Base-by-base conservation (phyloP, 2,888 invertebrate genomes). In the Amiota minor region DNA sequence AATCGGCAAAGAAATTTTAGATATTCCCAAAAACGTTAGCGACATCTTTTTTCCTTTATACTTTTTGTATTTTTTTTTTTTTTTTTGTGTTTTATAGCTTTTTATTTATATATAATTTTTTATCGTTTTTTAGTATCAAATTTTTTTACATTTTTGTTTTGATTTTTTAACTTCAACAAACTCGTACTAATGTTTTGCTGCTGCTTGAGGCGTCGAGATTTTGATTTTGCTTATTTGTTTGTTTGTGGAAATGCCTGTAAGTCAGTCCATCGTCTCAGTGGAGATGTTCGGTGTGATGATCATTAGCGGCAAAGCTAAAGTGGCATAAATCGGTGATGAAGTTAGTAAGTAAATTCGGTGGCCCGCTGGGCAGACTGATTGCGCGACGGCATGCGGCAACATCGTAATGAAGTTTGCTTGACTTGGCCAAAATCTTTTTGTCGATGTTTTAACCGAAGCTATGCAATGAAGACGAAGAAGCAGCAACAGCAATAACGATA, bases 1-100 rank as follows among this genome's bases (percentile, higher is more conserved):
- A 83, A 86, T 80, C 80, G 76, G 64, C 77, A 59, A 81, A 76
- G 83, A 86, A 79, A 84, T 84, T 76, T 78, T 74, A 72, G 80
- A 80, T 80, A 74, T 73, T 50, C 68, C 75, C 65, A 18, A 80
- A 83, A 86, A 80, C 79, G 82, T 81, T 78, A 83, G 85, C 79
- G 83, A 86, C 86, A 86, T 84, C 84, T 83, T 72, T 76, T 79
- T 81, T 76, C 56, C 74, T 72, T 73, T 65, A 47, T 18, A 12
- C 67, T 71, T 76, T 76, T 14, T 49, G 53, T 74, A 64, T 67
- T 72, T 75, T 70, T 74, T 70, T 70, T 61, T 45, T 35, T 45
- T 77, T 69, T 70, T 18, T 53, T 45, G 49, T 72, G 70, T 75
- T 79, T 79, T 81, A 83, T 82, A 83, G 83, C n/a, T 61, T 75